Base-by-base conservation (phyloP, 2,797 vertebrate genomes). In the Takifugu ocellatus region DNA sequence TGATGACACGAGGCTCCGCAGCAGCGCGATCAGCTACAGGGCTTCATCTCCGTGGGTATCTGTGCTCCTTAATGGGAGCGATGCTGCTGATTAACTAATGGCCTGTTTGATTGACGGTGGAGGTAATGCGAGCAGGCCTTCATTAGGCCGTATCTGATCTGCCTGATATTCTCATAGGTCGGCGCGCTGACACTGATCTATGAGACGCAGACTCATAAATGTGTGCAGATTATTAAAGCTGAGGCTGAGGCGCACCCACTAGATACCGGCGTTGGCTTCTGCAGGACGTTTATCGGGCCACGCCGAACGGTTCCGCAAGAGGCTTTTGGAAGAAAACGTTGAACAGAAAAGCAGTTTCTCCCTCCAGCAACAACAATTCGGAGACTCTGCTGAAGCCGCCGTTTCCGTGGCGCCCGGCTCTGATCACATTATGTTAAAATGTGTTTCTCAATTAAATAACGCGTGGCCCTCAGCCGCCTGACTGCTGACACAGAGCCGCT, bases 111-210 rank as follows among this genome's bases (percentile, higher is more conserved):
- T 53, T 74, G 84, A 79, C 84, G n/a, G 70, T 1, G 54, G 68
- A 44, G 61, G 59, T 84, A 79, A 84, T 78, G 67, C 33, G 77
- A 77, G 75, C 73, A 14, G 78, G 58, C 67, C 81, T 78, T 78
- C 81, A 78, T 85, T 80, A 82, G 77, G 57, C 54, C 5, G 26
- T 54, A 74, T 76, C 74, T 70, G 70, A 76, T 78, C 55, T 45
- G 55, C 56, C 61, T 56, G 59, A 74, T 77, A 55, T 55, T 63
- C 66, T 63, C 9, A 45, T 12, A 68, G 70, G 74, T 77, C 60
- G 59, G 26, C n/a, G 2, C 29, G 17, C 39, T 68, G 77, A 84
- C 79, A 68, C 62, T 81, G 84, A 84, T 82, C 81, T 66, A 82
- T 64, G 75, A 52, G 77, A 74, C 68, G 25, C 48, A 8, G 55